Evolutionary conservation across 35 echinoderm and acorn worm species (phyloP), one percentile per base, ranked within the genome.

Genomic region (Heliocidaris tuberculata): DNA sequence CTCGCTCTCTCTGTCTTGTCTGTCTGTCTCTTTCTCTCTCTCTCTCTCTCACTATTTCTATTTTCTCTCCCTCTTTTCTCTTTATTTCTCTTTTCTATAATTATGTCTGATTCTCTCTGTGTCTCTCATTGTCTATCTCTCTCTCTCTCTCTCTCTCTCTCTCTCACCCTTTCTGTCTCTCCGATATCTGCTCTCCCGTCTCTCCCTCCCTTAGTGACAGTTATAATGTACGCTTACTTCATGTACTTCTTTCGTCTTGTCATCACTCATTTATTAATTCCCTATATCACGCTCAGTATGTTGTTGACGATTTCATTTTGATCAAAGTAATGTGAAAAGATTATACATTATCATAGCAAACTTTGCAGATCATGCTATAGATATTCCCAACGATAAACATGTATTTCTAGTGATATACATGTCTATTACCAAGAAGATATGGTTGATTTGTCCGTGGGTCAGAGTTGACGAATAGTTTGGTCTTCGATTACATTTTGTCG

Each of bases 371-470:
- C 27, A 78, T n/a, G 21, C 2, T 78, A 19, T 21, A n/a, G 65
- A n/a, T n/a, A n/a, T 27, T n/a, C 65, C 21, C 0, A 78, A 7
- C 27, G 21, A 78, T 78, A 21, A 78, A 78, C 21, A 24, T 1
- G 24, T 6, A 78, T 78, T 78, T 27, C 27, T 27, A 19, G 7
- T n/a, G 65, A 29, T 78, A 78, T 78, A 78, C 21, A 78, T n/a
- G 21, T 78, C 21, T 19, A 7, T 78, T 78, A 78, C 65, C 65
- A 78, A 78, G 19, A 24, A 78, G 65, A 27, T 78, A 78, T 78
- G 65, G 65, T 78, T 78, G 65, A 78, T 78, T 78, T 78, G 65
- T 78, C 27, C 65, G 65, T 78, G 65, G 65, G 65, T 78, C 65
- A 78, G 65, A 78, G 65, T 78, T 78, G 65, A 78, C 7, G 15